These are phyloP conservation scores for Athene cunicularia DNA, from an alignment of 2,113 vertebrate species.

Conservation along the genomic window DNA sequence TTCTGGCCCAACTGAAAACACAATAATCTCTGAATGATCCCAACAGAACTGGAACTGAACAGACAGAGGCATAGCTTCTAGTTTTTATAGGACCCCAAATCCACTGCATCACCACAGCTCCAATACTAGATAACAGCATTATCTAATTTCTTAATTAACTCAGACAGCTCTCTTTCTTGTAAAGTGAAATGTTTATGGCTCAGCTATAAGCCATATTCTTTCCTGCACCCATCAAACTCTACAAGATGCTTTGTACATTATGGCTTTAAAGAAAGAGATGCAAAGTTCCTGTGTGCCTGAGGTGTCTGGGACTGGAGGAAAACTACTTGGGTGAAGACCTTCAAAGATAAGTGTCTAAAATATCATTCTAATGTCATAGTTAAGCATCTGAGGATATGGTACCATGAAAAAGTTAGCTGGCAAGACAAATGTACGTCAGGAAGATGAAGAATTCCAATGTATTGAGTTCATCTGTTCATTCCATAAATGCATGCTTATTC, in stretches of 20 bases:
- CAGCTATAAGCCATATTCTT: neutral
- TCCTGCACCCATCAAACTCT: neutral
- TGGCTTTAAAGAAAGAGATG: neutral
- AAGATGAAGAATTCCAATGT: neutral
- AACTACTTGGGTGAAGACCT: neutral
- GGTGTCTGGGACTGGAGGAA: neutral
- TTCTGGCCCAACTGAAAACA: neutral
- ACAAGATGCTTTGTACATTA: neutral
- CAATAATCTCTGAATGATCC: neutral
- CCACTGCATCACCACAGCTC: neutral
- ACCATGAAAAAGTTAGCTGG: neutral
- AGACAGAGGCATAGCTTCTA: neutral
- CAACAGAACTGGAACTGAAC: neutral
- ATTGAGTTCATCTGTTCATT: neutral
- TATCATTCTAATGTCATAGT: neutral
- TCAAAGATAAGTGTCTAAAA: neutral
- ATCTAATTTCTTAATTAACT: constrained; percentile 1
- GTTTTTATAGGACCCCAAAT: neutral
- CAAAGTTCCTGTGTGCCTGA: neutral
- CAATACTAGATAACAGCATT: neutral
- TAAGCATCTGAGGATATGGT: neutral
- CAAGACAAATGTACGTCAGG: neutral
- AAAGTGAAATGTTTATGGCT: neutral
- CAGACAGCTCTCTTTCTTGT: neutral
- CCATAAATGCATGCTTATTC: neutral